Percentiles rank a stretch among this genome's conserved stretches.
Conservation (phyloP, 1,140 invertebrate species). For the Coenobita brevimanus region DNA sequence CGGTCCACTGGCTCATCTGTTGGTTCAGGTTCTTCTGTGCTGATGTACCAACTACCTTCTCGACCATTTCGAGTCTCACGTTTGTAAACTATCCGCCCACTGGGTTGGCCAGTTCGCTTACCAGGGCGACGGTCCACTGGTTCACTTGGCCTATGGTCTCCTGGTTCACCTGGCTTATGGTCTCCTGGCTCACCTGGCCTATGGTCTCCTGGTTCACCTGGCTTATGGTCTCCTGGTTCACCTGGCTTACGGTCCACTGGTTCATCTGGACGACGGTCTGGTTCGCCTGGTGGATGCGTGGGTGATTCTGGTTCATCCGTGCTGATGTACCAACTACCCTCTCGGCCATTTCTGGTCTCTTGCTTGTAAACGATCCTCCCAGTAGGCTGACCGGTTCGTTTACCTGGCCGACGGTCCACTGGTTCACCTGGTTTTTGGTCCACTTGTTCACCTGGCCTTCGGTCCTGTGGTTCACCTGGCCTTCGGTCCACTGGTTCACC, state of each 20-base stretch:
- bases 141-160: neutral
- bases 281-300: no score
- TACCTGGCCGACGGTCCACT: neutral
- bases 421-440: conserved; percentile 31
- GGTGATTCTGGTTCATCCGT: no score
- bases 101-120: neutral
- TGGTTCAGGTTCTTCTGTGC: neutral
- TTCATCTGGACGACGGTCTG: conserved; percentile 20
- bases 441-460: conserved; percentile 10
- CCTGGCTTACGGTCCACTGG: conserved; percentile 19
- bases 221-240: conserved; percentile 1
- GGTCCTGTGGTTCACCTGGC: conserved; percentile 34
- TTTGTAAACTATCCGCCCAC: neutral
- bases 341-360: no score
- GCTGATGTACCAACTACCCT: no score
- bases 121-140: conserved; percentile 1
- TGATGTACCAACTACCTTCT: neutral
- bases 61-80: neutral
- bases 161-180: conserved; percentile 22
- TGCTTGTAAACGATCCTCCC: no score
- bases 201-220: conserved; percentile 20
- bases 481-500: neutral
- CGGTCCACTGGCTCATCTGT: neutral
- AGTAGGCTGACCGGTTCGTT: neutral
- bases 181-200: conserved; percentile 21